Evolutionary conservation across 37 sponge, comb jelly and placozoan species (phyloP).

Genomic region (Hormiphora californensis): DNA sequence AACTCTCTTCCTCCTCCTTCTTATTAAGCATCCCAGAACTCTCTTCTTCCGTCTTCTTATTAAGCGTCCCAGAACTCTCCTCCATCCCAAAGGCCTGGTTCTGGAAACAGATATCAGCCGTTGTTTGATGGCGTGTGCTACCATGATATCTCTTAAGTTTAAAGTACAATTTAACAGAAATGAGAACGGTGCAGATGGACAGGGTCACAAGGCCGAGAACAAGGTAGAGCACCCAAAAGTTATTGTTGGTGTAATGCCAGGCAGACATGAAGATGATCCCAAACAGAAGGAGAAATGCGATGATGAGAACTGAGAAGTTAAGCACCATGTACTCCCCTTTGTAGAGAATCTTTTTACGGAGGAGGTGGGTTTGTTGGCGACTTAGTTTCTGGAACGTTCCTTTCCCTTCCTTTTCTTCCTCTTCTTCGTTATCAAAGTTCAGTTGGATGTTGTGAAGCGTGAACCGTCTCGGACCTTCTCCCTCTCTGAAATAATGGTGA

Average conservation of each 20-base stretch:
- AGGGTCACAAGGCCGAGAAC: neutral
- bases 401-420: neutral
- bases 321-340: conserved; percentile 23
- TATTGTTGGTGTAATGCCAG: conserved; percentile 26
- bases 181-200: neutral
- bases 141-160: neutral
- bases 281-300: neutral
- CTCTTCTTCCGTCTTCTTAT: neutral
- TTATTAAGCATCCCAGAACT: neutral
- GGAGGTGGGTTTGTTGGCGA: neutral
- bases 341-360: conserved; percentile 10
- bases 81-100: neutral
- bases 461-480: too few species aligned
- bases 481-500: neutral
- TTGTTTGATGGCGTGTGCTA: neutral
- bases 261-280: conserved; percentile 27
- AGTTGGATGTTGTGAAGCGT: too few species aligned
- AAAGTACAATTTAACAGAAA: neutral
- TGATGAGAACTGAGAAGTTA: conserved; percentile 12
- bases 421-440: neutral
- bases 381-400: neutral
- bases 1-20: too few species aligned
- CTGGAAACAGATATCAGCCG: neutral
- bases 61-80: neutral
- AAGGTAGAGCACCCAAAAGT: conserved; percentile 22